These are phyloP conservation scores for Microctenopoma stevenorrisi DNA, from an alignment of 2,797 vertebrate genomes.

Conservation along the genomic window DNA sequence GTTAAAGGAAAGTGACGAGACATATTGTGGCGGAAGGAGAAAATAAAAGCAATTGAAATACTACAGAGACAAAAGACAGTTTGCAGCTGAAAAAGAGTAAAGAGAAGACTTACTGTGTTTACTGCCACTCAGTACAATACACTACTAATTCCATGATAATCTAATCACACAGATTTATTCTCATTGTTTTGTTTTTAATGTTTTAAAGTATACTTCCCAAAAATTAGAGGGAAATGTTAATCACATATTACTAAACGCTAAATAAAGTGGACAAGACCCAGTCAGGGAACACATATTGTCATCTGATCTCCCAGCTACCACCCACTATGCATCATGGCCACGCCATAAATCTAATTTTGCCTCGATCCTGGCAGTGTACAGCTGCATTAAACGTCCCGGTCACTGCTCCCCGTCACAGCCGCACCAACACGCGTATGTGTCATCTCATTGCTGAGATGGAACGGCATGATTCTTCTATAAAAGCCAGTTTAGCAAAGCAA, in stretches of 20 bases:
- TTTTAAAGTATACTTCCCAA: no score
- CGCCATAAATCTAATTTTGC: conserved; percentile 44
- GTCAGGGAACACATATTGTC: conserved; percentile 22
- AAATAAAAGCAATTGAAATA: conserved; percentile 24
- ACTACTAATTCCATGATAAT: not conserved
- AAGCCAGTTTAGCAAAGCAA: conserved; percentile 4
- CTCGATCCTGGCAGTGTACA: conserved; percentile 26
- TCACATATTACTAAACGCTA: not conserved
- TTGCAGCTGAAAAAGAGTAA: not conserved
- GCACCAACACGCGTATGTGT: conserved; percentile 18
- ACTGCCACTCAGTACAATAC: not conserved
- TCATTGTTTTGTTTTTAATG: not conserved
- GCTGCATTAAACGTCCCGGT: conserved; percentile 37
- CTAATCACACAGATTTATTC: conserved; percentile 1
- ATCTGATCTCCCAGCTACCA: conserved; percentile 38
- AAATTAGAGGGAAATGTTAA: not conserved
- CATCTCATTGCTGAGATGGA: conserved; percentile 40
- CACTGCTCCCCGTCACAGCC: conserved; percentile 22
- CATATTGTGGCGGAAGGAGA: conserved; percentile 8
- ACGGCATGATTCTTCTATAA: conserved; percentile 8
- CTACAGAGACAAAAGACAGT: conserved; percentile 21
- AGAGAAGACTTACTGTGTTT: conserved; percentile 4
- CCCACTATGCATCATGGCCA: conserved; percentile 25
- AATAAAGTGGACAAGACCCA: not conserved
- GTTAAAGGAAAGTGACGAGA: conserved; percentile 27